phyloP scores from a whole-genome alignment of 2,888 invertebrate genomes.

The Platycheirus albimanus region DNA sequence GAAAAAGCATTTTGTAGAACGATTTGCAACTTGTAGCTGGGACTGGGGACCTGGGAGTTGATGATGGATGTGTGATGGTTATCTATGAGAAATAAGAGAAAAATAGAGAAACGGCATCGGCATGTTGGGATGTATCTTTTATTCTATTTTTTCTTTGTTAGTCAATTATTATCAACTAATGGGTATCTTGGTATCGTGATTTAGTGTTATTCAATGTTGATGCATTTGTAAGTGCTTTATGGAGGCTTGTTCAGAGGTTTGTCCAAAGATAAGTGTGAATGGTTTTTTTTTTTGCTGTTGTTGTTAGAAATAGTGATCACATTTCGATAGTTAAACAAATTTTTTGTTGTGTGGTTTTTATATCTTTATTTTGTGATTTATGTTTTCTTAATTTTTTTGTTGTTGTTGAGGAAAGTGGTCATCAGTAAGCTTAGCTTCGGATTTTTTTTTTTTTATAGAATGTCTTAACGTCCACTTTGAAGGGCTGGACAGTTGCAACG shows the following conservation, averaged over 20 bases:
- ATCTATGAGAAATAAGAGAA: background rate
- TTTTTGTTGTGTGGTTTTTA: background rate
- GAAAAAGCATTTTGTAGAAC: conserved; percentile 56
- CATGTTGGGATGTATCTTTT: no score
- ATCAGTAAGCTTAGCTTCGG: no score
- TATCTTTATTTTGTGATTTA: background rate
- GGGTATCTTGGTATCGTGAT: conserved; percentile 63
- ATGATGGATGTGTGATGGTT: conserved; percentile 57
- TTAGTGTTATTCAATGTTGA: conserved; percentile 35
- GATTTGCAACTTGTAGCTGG: conserved; percentile 67
- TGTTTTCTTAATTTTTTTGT: background rate
- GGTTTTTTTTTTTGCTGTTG: no score
- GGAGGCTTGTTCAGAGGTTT: conserved; percentile 13
- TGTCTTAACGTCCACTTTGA: no score
- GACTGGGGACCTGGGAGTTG: conserved; percentile 25
- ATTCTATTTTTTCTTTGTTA: background rate
- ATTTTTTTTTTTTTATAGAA: no score
- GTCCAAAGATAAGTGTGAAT: conserved; percentile 32
- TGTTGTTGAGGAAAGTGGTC: background rate
- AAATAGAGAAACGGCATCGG: conserved; percentile 9
- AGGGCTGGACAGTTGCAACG: no score
- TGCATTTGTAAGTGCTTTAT: conserved; percentile 51
- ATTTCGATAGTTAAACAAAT: conserved; percentile 14
- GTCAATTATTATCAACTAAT: conserved; percentile 67
- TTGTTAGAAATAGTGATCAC: background rate